phyloP scores from a whole-genome alignment of 2,797 vertebrate genomes.

The Jordanella pulchra region DNA sequence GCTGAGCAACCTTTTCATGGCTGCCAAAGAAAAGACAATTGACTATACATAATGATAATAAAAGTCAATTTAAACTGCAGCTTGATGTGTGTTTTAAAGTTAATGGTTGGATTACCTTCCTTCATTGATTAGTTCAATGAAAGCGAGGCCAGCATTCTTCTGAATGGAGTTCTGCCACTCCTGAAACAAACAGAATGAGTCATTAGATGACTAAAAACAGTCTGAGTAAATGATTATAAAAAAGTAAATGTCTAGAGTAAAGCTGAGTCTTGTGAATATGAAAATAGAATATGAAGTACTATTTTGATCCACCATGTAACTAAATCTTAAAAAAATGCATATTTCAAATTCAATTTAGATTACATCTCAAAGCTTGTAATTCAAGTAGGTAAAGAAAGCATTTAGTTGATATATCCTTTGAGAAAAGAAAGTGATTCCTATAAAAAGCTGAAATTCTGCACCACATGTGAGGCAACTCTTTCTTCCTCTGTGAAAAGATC shows the following conservation, averaged over 20 bases:
- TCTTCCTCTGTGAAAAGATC: constrained; percentile 73
- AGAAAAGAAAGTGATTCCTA: constrained; percentile 42
- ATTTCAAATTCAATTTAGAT: constrained; percentile 57
- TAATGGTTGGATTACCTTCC: constrained; percentile 86
- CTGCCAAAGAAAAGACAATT: constrained; percentile 7
- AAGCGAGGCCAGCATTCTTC: constrained; percentile 98
- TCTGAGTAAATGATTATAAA: constrained; percentile 1
- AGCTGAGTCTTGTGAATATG: not conserved
- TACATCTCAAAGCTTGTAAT: constrained; percentile 59
- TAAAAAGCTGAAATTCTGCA: constrained; percentile 69
- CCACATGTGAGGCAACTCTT: constrained; percentile 64
- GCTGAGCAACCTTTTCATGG: constrained; percentile 7
- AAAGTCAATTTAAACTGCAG: constrained; percentile 3
- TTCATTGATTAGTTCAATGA: constrained; percentile 99
- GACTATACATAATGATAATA: constrained; percentile 18
- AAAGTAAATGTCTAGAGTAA: not conserved
- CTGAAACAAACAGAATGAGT: constrained; percentile 74
- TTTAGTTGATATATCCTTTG: constrained; percentile 55
- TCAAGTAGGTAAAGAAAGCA: constrained; percentile 59
- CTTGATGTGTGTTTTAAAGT: not conserved
- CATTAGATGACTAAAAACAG: constrained; percentile 16
- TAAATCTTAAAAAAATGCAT: constrained; percentile 32
- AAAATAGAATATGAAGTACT: constrained; percentile 29
- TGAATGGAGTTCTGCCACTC: constrained; percentile 99
- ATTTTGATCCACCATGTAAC: constrained; percentile 24